A percentile compares a stretch with the other conserved stretches of the same genome.
Conservation (phyloP, 2,113 vertebrate species). For the Anhinga anhinga region DNA sequence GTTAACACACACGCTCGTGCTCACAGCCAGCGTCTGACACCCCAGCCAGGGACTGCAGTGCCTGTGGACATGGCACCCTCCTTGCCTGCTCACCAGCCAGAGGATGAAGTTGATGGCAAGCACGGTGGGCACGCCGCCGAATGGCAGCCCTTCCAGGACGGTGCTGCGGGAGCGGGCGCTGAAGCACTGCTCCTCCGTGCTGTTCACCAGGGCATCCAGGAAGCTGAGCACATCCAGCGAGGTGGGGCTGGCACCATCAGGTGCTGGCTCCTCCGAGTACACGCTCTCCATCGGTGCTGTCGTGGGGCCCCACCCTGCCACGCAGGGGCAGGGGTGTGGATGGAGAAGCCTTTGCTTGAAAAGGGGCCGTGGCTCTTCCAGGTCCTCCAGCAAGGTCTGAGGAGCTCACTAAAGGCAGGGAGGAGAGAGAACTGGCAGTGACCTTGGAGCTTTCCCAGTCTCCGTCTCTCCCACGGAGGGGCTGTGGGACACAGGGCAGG, state of each 20-base stretch:
- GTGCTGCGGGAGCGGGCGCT: constrained; percentile 82
- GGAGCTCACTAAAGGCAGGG: not conserved
- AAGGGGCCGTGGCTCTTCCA: not conserved
- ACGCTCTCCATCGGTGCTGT: not conserved
- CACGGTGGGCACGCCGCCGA: constrained; percentile 91
- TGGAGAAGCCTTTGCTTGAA: not conserved
- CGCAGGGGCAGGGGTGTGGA: not conserved
- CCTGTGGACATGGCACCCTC: accelerated
- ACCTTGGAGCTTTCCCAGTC: not conserved
- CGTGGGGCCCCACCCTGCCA: constrained; percentile 28
- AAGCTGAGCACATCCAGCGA: constrained; percentile 58
- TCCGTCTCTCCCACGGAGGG: not conserved
- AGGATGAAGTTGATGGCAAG: constrained; percentile 85
- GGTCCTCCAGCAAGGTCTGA: not conserved
- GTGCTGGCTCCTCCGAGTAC: not conserved
- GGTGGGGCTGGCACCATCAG: not conserved
- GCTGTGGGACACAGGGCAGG: not conserved
- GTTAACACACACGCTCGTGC: accelerated
- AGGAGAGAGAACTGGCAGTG: not conserved
- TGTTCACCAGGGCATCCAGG: constrained; percentile 66
- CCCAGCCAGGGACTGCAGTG: not conserved
- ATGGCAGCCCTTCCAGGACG: constrained; percentile 90
- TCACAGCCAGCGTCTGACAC: not conserved
- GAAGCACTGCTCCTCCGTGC: constrained; percentile 82
- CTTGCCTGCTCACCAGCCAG: constrained; percentile 83